Evolutionary conservation across 2,113 vertebrate genomes (phyloP).

Genomic region (Raja brachyura): DNA sequence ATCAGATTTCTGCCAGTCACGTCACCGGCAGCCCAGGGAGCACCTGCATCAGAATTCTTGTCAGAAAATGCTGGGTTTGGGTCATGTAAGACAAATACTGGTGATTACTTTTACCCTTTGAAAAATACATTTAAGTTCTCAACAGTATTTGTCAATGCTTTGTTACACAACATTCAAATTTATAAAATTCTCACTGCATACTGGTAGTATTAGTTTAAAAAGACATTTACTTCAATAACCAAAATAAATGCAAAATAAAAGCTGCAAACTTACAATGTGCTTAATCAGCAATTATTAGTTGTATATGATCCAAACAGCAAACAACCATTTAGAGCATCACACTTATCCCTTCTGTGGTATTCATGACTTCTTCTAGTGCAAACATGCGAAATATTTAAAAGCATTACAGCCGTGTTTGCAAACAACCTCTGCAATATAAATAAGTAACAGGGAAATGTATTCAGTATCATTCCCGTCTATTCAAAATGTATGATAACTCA

Average conservation of each 20-base stretch:
- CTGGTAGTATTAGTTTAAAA: neutral
- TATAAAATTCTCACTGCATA: neutral
- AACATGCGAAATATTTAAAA: neutral
- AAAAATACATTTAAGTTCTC: neutral
- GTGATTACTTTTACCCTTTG: neutral
- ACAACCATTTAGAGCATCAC: neutral
- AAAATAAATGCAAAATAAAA: neutral
- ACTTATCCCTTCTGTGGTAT: neutral
- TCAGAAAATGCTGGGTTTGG: neutral
- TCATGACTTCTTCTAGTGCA: too few species aligned
- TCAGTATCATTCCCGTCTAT: neutral
- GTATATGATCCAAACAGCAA: neutral
- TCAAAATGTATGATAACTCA: neutral
- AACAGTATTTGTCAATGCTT: neutral
- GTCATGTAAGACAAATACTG: neutral
- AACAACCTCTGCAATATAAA: neutral
- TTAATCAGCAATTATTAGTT: neutral
- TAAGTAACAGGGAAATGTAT: neutral
- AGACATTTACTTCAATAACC: neutral
- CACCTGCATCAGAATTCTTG: neutral
- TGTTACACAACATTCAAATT: neutral
- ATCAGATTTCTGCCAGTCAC: neutral
- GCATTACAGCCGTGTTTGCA: neutral
- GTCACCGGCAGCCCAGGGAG: too few species aligned
- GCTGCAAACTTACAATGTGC: neutral